phyloP scores from a whole-genome alignment of 2,797 vertebrate genomes.

The Perodicticus potto region DNA sequence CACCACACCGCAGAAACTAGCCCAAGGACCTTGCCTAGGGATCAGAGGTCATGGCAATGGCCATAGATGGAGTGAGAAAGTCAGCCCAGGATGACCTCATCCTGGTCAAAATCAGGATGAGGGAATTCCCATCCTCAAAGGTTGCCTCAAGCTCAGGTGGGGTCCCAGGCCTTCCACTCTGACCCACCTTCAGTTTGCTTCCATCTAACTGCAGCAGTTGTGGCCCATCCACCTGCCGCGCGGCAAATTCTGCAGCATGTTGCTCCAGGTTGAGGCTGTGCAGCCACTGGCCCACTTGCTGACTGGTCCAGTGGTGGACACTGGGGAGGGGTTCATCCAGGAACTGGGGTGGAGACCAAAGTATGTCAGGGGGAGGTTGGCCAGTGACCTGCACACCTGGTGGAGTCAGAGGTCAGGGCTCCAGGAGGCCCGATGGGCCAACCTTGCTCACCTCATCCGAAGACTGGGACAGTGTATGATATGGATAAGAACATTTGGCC shows the following conservation, averaged over 20 bases:
- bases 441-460: constrained; percentile 91
- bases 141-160: background rate
- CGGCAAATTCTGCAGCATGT: constrained; percentile 90
- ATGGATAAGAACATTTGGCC: constrained; percentile 92
- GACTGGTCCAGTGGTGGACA: constrained; percentile 91
- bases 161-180: background rate
- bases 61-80: background rate
- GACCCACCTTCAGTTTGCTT: constrained; percentile 91
- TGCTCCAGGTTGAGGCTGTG: constrained; percentile 92
- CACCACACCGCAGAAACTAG: background rate
- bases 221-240: constrained; percentile 90
- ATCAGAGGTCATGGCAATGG: background rate
- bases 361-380: background rate
- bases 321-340: constrained; percentile 89
- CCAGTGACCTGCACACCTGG: background rate
- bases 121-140: background rate
- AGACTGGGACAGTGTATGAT: constrained; percentile 94
- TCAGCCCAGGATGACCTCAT: background rate
- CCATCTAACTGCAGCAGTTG: constrained; percentile 92
- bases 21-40: background rate
- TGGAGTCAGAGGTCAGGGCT: background rate
- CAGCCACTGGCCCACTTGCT: constrained; percentile 95
- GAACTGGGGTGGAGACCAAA: constrained; percentile 87
- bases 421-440: background rate
- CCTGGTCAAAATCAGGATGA: background rate